A percentile compares a stretch with the other conserved stretches of the same genome.
These are phyloP conservation scores for Cottus gobio DNA, from an alignment of 2,113 vertebrate genomes.

Conservation along the genomic window DNA sequence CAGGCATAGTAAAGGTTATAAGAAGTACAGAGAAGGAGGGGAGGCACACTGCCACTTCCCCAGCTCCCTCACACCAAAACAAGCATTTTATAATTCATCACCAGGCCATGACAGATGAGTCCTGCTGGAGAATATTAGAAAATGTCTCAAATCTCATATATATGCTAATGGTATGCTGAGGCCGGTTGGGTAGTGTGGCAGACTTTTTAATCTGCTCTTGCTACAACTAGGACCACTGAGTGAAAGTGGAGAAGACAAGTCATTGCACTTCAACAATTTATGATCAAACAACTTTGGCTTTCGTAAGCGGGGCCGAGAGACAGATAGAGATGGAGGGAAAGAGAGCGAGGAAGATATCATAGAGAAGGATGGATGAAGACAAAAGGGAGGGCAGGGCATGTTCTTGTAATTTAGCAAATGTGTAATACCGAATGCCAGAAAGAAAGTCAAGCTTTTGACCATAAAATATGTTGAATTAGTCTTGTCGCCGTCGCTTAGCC, in stretches of 20 bases:
- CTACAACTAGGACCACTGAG: conserved; percentile 88
- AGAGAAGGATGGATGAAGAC: conserved; percentile 68
- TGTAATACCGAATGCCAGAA: conserved; percentile 90
- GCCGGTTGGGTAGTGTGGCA: conserved; percentile 87
- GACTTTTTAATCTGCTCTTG: conserved; percentile 98
- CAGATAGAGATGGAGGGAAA: conserved; percentile 81
- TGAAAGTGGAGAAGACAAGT: conserved; percentile 96
- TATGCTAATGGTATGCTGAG: conserved; percentile 99
- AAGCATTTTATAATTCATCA: conserved; percentile 99
- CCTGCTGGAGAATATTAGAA: conserved; percentile 99
- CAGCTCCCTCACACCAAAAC: conserved; percentile 86
- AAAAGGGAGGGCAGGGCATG: conserved; percentile 79
- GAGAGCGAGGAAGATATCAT: conserved; percentile 80
- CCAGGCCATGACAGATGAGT: conserved; percentile 99
- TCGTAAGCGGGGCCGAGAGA: conserved; percentile 84
- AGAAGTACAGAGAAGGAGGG: conserved; percentile 63
- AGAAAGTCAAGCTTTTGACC: conserved; percentile 88
- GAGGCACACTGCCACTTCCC: conserved; percentile 79
- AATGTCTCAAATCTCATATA: conserved; percentile 99
- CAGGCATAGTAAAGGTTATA: conserved; percentile 78
- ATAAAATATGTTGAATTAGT: conserved; percentile 89
- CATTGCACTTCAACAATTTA: conserved; percentile 94
- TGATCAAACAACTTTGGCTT: conserved; percentile 95
- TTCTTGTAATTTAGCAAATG: conserved; percentile 91
- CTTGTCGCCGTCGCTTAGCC: conserved; percentile 79